These are phyloP conservation scores for Peromyscus maniculatus DNA, from an alignment of 2,113 vertebrate genomes.

Conservation along the genomic window DNA sequence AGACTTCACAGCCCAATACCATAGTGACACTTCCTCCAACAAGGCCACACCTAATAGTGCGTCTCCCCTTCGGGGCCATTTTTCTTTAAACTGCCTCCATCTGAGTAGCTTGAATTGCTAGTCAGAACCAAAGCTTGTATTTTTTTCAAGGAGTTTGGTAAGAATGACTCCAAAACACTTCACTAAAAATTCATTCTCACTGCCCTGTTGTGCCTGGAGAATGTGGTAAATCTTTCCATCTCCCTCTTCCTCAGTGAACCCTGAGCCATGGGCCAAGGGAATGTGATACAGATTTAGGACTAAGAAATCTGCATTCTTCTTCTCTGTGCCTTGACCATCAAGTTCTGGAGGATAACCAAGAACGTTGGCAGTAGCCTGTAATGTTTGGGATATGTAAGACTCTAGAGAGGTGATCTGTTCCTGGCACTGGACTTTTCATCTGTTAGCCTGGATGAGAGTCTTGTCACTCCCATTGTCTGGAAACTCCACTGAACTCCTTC, in stretches of 20 bases:
- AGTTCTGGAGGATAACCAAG: neutral
- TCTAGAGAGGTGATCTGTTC: neutral
- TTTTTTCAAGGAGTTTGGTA: conserved; percentile 55
- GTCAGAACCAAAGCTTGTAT: conserved; percentile 3
- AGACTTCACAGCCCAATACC: no score
- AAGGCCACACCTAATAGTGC: no score
- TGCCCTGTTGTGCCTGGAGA: neutral
- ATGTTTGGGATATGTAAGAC: neutral
- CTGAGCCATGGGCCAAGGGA: neutral
- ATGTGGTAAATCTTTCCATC: neutral
- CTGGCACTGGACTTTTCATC: neutral
- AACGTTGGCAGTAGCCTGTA: neutral
- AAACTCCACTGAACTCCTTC: neutral
- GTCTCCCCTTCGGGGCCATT: no score
- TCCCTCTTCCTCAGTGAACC: neutral
- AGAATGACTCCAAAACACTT: conserved; percentile 30
- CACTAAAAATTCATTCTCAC: neutral
- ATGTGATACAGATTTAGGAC: neutral
- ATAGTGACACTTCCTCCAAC: no score
- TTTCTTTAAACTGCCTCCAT: neutral
- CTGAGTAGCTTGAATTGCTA: neutral
- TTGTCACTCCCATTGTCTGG: neutral
- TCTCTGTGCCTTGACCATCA: neutral
- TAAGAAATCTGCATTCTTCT: neutral
- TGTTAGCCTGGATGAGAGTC: neutral